Percentiles rank a stretch among this genome's conserved stretches.
Evolutionary conservation across 2,113 vertebrate genomes (phyloP).

Genomic region (Mungos mungo): DNA sequence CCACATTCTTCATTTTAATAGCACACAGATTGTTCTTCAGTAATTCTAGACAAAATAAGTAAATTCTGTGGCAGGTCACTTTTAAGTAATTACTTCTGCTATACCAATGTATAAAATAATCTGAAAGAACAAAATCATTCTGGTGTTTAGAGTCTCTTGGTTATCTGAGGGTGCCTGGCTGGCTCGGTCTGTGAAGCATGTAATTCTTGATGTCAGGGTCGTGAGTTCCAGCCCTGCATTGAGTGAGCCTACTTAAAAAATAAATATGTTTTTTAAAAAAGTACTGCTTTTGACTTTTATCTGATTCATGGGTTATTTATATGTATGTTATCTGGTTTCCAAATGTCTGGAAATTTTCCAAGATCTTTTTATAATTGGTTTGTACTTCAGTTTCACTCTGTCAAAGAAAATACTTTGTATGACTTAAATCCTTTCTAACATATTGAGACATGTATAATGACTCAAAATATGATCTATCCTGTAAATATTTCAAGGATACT

Average conservation of each 20-base stretch:
- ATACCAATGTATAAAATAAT: neutral
- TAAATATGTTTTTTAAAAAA: too few relatives aligned
- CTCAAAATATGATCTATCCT: neutral
- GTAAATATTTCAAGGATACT: neutral
- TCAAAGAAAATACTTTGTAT: neutral
- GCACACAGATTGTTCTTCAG: neutral
- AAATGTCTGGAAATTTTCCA: neutral
- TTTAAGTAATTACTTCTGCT: neutral
- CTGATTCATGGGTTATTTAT: neutral
- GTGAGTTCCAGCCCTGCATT: too few relatives aligned
- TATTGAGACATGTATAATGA: neutral
- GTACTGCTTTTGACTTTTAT: neutral
- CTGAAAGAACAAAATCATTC: neutral
- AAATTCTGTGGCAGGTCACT: neutral
- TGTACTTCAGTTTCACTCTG: neutral
- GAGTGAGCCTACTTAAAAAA: too few relatives aligned
- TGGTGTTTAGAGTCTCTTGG: neutral
- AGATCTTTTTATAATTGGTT: neutral
- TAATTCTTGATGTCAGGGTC: too few relatives aligned
- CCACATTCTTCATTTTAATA: neutral
- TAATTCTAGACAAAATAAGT: neutral
- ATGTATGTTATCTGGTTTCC: neutral
- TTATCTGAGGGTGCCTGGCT: neutral
- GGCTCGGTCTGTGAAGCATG: too few relatives aligned
- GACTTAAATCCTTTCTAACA: neutral